Base-by-base conservation (phyloP, 1,140 invertebrate genomes). In the Nomia melanderi region DNA sequence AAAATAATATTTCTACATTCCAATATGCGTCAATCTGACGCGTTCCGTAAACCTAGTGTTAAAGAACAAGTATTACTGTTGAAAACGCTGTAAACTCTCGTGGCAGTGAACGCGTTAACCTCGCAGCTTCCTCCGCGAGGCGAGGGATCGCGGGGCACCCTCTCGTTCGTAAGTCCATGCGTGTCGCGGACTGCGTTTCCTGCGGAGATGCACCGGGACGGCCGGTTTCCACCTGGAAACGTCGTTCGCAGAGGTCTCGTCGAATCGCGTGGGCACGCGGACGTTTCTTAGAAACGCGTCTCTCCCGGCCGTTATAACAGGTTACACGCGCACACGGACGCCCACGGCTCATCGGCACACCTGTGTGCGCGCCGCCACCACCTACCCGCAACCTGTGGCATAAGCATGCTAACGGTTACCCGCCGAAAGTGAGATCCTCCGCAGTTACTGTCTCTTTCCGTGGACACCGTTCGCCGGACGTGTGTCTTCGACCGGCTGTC, bases 341-440 rank as follows among this genome's bases (percentile, higher is more conserved):
- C 65, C 72, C 44, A 62, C 65, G 36, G 57, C n/a, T 63, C 12
- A 27, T 14, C 6, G 31, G 27, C 65, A 31, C 20, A 74, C 64
- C 64, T 81, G 79, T 56, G 78, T 31, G 47, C 39, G 64, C 41
- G 41, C 41, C 57, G 56, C 47, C 17, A 17, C 17, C 47, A 63
- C 57, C 36, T 69, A 53, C 64, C 36, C 33, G n/a, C 56, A 25
- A 75, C 31, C 44, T 29, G 66, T 59, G 57, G 53, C 44, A 41
- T 27, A 56, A 75, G 67, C 57, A 7, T 44, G 47, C 47, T 86
- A 85, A 86, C 85, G 72, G 83, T 85, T 75, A 78, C 63, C 72
- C 81, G 78, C 81, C 83, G 85, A 86, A 86, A 86, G 85, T 83
- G 85, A 86, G 78, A 85, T 75, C 53, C 63, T 50, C 31, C 66